Conservation (phyloP, 2,888 invertebrate species). For the Drosophila infuscata region DNA sequence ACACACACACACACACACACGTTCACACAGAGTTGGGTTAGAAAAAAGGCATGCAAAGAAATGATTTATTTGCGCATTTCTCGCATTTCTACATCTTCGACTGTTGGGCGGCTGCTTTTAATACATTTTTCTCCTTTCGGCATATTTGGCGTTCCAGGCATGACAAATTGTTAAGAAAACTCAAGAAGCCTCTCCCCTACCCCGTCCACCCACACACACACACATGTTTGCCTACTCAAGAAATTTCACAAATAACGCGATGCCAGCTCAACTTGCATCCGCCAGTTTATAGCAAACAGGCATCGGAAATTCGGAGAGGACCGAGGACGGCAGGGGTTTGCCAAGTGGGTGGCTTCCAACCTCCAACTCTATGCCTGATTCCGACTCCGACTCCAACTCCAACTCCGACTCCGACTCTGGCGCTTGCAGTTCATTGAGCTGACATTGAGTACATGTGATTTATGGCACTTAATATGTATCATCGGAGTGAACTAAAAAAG, state of each 20-base stretch:
- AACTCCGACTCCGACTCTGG: conserved; percentile 9
- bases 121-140: conserved; percentile 79
- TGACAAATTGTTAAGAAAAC: conserved; percentile 80
- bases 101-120: conserved; percentile 73
- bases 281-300: conserved; percentile 16
- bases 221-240: conserved; percentile 65
- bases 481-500: neutral
- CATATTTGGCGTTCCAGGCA: conserved; percentile 81
- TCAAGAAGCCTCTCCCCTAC: conserved; percentile 36
- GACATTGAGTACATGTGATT: conserved; percentile 79
- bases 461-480: conserved; percentile 56
- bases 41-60: conserved; percentile 75
- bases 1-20: conserved; percentile 6
- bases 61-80: conserved; percentile 83
- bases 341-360: conserved; percentile 2
- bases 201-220: neutral
- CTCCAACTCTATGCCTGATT: neutral
- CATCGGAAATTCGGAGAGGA: conserved; percentile 9
- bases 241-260: conserved; percentile 78
- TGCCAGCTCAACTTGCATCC: conserved; percentile 65
- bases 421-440: conserved; percentile 77
- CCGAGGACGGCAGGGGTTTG: neutral
- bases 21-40: conserved; percentile 20
- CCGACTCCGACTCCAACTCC: neutral
- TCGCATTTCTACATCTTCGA: conserved; percentile 69